Evolutionary conservation across 2,888 invertebrate species (phyloP).

Genomic region (Tanypteryx hageni): DNA sequence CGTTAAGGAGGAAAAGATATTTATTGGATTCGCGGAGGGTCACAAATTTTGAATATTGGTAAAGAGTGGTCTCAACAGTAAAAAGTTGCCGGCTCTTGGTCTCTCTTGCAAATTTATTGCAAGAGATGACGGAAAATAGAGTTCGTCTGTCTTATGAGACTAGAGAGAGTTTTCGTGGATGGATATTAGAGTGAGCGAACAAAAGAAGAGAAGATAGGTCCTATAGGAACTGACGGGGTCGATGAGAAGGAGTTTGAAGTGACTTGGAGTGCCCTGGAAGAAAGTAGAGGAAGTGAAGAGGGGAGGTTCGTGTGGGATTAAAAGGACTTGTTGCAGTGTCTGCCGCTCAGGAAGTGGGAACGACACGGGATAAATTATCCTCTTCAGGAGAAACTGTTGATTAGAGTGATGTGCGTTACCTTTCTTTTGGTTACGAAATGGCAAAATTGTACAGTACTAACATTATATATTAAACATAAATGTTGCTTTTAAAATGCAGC

Average conservation of each 20-base stretch:
- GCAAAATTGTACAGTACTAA: no score
- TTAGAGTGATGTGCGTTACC: neutral
- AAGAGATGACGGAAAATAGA: no score
- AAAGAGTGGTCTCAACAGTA: no score
- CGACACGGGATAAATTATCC: conserved; percentile 34
- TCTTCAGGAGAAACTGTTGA: conserved; percentile 6
- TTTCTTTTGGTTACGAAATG: no score
- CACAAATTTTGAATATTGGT: no score
- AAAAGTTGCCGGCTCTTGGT: no score
- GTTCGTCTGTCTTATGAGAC: no score
- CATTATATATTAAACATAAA: no score
- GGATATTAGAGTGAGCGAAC: neutral
- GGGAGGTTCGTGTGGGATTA: conserved; percentile 27
- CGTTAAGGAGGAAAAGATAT: no score
- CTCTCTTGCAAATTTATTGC: no score
- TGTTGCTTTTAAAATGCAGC: no score
- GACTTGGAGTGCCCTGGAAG: neutral
- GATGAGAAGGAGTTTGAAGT: neutral
- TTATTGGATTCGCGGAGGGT: no score
- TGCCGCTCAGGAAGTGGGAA: conserved; percentile 7
- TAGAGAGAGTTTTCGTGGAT: neutral
- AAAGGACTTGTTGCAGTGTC: conserved; percentile 56
- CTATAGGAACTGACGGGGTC: neutral
- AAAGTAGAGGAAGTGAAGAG: neutral
- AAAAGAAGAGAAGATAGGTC: neutral